A percentile compares a stretch with the other conserved stretches of the same genome.
phyloP scores from a whole-genome alignment of 2,888 invertebrate genomes.

The Petrolisthes manimaculis region DNA sequence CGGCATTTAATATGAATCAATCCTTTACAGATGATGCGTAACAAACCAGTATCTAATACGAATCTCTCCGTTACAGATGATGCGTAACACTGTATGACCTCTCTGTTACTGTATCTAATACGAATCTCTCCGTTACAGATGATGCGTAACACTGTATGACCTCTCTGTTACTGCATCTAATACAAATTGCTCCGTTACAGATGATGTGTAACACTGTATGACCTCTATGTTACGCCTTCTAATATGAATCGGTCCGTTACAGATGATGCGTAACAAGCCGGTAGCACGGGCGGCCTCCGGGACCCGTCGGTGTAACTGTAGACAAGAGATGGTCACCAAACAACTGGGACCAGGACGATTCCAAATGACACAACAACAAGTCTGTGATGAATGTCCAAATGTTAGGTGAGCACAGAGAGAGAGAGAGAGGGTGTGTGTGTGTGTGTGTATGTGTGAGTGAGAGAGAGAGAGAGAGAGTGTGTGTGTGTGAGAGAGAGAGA shows the following conservation, averaged over 20 bases:
- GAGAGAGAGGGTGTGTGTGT: too few species aligned
- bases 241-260: slow-evolving; percentile 65
- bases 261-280: slow-evolving; percentile 97
- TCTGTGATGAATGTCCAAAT: slow-evolving; percentile 99
- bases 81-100: too few species aligned
- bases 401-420: slow-evolving; percentile 77
- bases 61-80: too few species aligned
- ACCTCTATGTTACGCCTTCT: too few species aligned
- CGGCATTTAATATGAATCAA: too few species aligned
- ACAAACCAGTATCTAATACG: too few species aligned
- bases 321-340: slow-evolving; percentile 98
- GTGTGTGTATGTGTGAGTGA: background rate
- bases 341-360: slow-evolving; percentile 96
- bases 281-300: slow-evolving; percentile 94
- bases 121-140: too few species aligned
- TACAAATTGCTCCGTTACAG: background rate
- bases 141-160: too few species aligned
- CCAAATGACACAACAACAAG: slow-evolving; percentile 97
- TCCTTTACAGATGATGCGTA: too few species aligned
- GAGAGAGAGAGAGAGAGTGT: background rate
- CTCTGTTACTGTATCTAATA: too few species aligned
- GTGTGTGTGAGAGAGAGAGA: background rate
- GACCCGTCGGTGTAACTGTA: slow-evolving; percentile 96
- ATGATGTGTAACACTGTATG: background rate
- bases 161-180: too few species aligned